phyloP scores from a whole-genome alignment of 2,888 invertebrate genomes.

The Spilosoma lubricipeda region DNA sequence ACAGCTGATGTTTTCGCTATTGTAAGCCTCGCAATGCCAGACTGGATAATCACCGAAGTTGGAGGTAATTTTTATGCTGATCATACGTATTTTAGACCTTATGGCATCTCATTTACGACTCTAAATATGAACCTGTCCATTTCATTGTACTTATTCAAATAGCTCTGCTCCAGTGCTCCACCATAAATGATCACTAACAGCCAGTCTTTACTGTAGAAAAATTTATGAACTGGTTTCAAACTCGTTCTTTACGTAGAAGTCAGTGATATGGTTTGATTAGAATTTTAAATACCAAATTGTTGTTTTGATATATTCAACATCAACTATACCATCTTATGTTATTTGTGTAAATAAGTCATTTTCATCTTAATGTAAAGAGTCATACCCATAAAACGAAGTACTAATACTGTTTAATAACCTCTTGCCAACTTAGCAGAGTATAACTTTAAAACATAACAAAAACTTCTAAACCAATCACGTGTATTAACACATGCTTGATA shows the following conservation, averaged over 20 bases:
- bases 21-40: constrained; percentile 96
- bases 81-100: neutral
- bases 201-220: neutral
- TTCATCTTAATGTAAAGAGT: neutral
- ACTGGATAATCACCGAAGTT: constrained; percentile 98
- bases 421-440: no score
- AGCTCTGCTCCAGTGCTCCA: neutral
- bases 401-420: no score
- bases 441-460: no score
- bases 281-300: neutral
- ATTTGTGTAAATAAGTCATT: neutral
- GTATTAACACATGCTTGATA: no score
- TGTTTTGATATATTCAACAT: neutral
- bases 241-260: neutral
- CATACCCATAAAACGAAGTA: no score
- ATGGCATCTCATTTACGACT: neutral
- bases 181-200: neutral
- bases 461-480: no score
- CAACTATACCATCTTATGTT: neutral
- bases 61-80: constrained; percentile 89
- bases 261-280: neutral
- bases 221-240: neutral
- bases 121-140: neutral
- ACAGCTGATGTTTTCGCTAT: constrained; percentile 98
- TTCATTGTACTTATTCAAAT: neutral